These are phyloP conservation scores for Myotis planiceps DNA, from an alignment of 2,797 vertebrate species.

Conservation along the genomic window DNA sequence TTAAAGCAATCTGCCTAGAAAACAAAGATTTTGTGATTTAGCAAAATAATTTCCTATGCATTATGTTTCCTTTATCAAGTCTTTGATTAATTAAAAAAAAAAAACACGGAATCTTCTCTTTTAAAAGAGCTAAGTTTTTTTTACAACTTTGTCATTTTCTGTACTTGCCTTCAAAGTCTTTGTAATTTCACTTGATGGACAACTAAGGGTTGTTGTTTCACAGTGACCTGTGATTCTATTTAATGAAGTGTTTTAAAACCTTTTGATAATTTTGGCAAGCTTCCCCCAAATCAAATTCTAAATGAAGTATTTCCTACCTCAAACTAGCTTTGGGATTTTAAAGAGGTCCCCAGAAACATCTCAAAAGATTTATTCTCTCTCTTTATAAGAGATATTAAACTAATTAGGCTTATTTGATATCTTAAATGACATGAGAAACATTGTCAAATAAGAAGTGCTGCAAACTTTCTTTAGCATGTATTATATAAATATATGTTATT, in stretches of 20 bases:
- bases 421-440: neutral
- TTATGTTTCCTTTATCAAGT: neutral
- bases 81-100: neutral
- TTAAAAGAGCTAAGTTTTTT: neutral
- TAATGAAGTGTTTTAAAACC: neutral
- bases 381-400: neutral
- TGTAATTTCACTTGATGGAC: neutral
- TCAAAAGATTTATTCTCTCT: neutral
- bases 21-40: neutral
- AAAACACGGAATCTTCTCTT: neutral
- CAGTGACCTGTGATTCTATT: neutral
- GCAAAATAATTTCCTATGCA: neutral
- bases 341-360: neutral
- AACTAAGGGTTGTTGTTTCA: neutral
- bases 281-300: neutral
- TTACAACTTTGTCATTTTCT: neutral
- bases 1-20: neutral
- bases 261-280: neutral
- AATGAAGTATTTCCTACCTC: neutral
- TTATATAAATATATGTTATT: neutral
- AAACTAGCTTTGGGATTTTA: neutral
- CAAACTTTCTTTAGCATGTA: neutral
- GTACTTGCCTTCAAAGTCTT: neutral
- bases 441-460: neutral
- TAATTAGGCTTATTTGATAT: neutral